Evolutionary conservation across 2,888 invertebrate genomes (phyloP).

Genomic region (Synanthedon andrenaeformis): DNA sequence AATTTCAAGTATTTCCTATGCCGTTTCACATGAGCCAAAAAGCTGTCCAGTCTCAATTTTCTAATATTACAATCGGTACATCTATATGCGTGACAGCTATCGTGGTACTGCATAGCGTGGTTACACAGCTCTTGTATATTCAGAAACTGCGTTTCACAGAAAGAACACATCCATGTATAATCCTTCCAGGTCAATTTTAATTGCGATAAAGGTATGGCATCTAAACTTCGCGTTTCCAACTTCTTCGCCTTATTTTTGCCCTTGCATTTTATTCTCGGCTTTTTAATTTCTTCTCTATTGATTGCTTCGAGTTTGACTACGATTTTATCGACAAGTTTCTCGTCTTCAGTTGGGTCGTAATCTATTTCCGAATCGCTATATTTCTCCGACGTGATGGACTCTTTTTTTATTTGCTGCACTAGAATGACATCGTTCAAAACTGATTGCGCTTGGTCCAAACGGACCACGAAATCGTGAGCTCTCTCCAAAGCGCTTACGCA

Average conservation of each 20-base stretch:
- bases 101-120: slow-evolving; percentile 72
- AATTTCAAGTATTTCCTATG: slow-evolving; percentile 71
- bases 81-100: slow-evolving; percentile 71
- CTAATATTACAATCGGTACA: slow-evolving; percentile 71
- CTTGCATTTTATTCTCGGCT: slow-evolving; percentile 6
- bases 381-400: slow-evolving; percentile 5
- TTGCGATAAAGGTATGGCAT: slow-evolving; percentile 25
- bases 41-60: slow-evolving; percentile 31
- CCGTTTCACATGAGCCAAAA: slow-evolving; percentile 64
- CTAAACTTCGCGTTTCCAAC: slow-evolving; percentile 7
- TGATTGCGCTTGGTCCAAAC: slow-evolving; percentile 34
- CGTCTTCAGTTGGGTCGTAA: slow-evolving; percentile 4
- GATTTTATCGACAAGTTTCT: slow-evolving; percentile 7
- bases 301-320: slow-evolving; percentile 13
- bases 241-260: neutral
- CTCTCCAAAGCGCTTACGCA: slow-evolving; percentile 31
- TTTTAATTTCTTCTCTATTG: neutral
- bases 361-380: neutral
- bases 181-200: slow-evolving; percentile 40
- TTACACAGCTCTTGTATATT: slow-evolving; percentile 48
- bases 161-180: slow-evolving; percentile 41
- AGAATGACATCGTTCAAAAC: slow-evolving; percentile 18
- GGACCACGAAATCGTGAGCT: slow-evolving; percentile 32
- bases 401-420: slow-evolving; percentile 24
- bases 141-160: slow-evolving; percentile 37